phyloP scores from a whole-genome alignment of 2,888 invertebrate species.

The Drosophila differens region DNA sequence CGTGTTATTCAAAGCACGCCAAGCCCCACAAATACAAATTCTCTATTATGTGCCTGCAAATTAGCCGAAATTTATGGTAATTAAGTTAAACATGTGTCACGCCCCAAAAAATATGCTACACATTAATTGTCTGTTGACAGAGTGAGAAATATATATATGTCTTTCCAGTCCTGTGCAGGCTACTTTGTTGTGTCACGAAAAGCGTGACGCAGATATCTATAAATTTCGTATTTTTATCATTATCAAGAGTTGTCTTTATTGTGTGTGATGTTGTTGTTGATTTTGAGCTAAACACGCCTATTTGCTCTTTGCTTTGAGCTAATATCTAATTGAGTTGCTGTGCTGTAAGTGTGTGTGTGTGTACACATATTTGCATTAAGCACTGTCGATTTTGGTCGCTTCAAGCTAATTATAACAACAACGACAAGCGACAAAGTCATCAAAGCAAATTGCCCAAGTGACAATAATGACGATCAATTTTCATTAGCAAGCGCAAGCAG shows the following conservation, averaged over 20 bases:
- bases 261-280: background rate
- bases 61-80: conserved; percentile 50
- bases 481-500: conserved; percentile 52
- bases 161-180: background rate
- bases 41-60: conserved; percentile 18
- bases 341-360: background rate
- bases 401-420: conserved; percentile 54
- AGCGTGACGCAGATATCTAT: background rate
- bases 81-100: conserved; percentile 44
- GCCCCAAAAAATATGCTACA: conserved; percentile 35
- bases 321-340: conserved; percentile 32
- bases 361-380: conserved; percentile 33
- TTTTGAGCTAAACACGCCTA: conserved; percentile 10
- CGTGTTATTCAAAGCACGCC: conserved; percentile 39
- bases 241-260: conserved; percentile 9
- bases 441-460: conserved; percentile 59
- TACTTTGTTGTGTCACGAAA: background rate
- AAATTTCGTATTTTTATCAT: conserved; percentile 3
- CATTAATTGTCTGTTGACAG: conserved; percentile 22
- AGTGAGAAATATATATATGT: background rate
- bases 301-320: background rate
- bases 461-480: conserved; percentile 69
- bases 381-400: conserved; percentile 35
- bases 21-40: conserved; percentile 2
- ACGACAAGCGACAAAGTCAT: conserved; percentile 46